phyloP scores from a whole-genome alignment of 1,140 invertebrate species.

The Rhyacophila brunnea region DNA sequence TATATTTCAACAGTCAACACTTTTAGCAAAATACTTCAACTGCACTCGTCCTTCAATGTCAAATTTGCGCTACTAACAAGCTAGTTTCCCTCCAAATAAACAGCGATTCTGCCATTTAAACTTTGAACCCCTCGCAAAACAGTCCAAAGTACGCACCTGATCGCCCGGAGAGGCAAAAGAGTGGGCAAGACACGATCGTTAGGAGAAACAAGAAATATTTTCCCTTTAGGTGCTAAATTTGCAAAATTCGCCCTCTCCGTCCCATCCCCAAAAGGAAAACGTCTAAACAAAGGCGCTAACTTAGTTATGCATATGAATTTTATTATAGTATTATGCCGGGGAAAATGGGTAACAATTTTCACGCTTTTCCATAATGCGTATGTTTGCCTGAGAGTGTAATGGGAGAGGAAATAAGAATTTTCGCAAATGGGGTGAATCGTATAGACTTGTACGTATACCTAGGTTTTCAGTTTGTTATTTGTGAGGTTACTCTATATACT shows the following conservation, averaged over 20 bases:
- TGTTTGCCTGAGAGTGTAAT: conserved; percentile 10
- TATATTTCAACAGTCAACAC: too few relatives aligned
- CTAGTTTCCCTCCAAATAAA: too few relatives aligned
- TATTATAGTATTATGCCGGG: conserved; percentile 34
- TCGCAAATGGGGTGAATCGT: not conserved
- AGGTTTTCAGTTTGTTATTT: too few relatives aligned
- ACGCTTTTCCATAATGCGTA: conserved; percentile 30
- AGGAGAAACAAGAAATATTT: conserved; percentile 35
- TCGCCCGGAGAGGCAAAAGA: not conserved
- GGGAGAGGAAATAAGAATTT: conserved; percentile 16
- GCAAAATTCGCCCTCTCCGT: conserved; percentile 13
- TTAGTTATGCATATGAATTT: conserved; percentile 37
- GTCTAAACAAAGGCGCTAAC: conserved; percentile 36
- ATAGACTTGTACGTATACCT: too few relatives aligned
- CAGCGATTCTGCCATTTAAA: too few relatives aligned
- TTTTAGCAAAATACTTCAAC: too few relatives aligned
- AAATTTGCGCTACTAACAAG: too few relatives aligned
- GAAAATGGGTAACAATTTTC: conserved; percentile 35
- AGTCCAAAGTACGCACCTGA: not conserved
- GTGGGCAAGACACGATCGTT: conserved; percentile 25
- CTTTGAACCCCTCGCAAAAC: too few relatives aligned
- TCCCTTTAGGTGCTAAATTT: conserved; percentile 32
- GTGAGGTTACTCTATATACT: too few relatives aligned
- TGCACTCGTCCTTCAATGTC: too few relatives aligned
- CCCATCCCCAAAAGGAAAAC: conserved; percentile 12